Evolutionary conservation across 2,888 invertebrate genomes (phyloP).

Genomic region (Dendrolimus pini): DNA sequence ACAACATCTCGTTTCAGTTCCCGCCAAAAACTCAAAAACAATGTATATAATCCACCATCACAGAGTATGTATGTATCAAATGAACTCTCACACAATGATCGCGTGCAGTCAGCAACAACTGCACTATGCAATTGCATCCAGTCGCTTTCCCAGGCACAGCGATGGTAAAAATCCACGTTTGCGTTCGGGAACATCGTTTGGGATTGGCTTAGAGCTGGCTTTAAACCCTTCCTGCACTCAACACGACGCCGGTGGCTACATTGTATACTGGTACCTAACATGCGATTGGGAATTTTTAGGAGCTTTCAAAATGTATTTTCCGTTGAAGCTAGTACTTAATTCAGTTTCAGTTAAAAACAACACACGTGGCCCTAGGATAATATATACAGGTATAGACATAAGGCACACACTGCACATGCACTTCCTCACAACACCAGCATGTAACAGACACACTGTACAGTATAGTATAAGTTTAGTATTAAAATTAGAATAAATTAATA

Average conservation of each 20-base stretch:
- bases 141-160: slow-evolving; percentile 17
- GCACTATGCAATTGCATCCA: slow-evolving; percentile 17
- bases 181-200: slow-evolving; percentile 34
- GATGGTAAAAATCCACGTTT: slow-evolving; percentile 23
- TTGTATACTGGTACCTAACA: slow-evolving; percentile 2
- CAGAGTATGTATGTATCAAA: neutral
- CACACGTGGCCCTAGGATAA: too few species aligned
- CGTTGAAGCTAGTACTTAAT: too few species aligned
- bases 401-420: too few species aligned
- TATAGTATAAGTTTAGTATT: too few species aligned
- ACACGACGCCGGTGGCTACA: slow-evolving; percentile 20
- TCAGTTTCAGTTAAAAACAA: too few species aligned
- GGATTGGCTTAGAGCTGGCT: slow-evolving; percentile 48
- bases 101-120: slow-evolving; percentile 5
- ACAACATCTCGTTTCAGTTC: too few species aligned
- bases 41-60: neutral
- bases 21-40: too few species aligned
- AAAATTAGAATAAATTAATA: too few species aligned
- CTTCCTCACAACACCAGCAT: too few species aligned
- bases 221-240: slow-evolving; percentile 50
- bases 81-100: neutral
- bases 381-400: too few species aligned
- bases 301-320: too few species aligned
- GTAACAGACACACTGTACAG: too few species aligned
- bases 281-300: slow-evolving; percentile 17